Conservation (phyloP, 2,113 vertebrate species). For the Hassar affinis region DNA sequence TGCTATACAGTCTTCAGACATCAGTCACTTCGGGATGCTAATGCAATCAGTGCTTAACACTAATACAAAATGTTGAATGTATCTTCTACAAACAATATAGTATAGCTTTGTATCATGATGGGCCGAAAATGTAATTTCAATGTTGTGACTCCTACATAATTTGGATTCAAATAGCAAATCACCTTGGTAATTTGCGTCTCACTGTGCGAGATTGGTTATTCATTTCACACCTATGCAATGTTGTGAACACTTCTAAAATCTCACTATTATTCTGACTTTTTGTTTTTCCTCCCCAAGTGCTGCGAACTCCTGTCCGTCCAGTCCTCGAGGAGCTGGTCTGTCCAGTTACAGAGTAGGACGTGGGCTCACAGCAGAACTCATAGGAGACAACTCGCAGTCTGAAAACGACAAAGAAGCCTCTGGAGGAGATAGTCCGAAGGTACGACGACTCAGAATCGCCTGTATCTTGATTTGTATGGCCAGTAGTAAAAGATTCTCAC, state of each 20-base stretch:
- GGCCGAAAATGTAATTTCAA: not conserved
- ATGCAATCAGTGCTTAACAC: not conserved
- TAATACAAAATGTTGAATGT: not conserved
- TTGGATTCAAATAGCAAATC: not conserved
- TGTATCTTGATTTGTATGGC: not conserved
- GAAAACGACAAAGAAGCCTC: constrained; percentile 98
- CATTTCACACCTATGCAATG: not conserved
- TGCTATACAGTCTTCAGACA: not conserved
- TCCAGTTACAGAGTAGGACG: constrained; percentile 93
- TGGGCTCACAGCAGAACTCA: constrained; percentile 87
- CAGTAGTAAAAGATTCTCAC: not conserved
- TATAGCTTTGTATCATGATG: not conserved
- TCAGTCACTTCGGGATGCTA: not conserved
- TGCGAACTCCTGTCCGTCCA: constrained; percentile 97
- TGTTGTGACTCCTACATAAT: not conserved
- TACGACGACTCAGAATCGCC: constrained; percentile 56
- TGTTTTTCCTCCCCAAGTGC: constrained; percentile 71
- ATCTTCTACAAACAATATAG: not conserved
- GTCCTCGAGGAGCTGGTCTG: constrained; percentile 92
- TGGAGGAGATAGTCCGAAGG: constrained; percentile 97
- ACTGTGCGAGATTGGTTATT: not conserved
- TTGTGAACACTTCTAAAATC: not conserved
- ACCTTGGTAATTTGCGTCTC: not conserved
- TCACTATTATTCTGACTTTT: not conserved
- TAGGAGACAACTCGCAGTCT: constrained; percentile 89